phyloP scores from a whole-genome alignment of 2,888 invertebrate genomes.

The Penaeus monodon region DNA sequence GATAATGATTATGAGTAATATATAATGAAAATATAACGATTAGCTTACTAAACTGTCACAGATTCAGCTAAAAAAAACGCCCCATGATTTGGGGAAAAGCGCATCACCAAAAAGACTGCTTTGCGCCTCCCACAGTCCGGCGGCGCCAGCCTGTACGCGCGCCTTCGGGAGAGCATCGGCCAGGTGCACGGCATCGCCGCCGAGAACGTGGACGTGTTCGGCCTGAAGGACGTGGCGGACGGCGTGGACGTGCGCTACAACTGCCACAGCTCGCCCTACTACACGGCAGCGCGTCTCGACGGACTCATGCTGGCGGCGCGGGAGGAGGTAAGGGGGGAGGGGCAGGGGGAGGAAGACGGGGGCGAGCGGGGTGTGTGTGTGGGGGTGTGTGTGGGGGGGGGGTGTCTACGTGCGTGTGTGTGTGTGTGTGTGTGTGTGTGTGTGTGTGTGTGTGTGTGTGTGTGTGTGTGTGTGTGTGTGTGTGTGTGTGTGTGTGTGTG shows the following conservation, averaged over 20 bases:
- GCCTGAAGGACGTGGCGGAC: slow-evolving; percentile 40
- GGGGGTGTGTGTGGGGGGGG: background rate
- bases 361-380: background rate
- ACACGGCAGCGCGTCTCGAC: slow-evolving; percentile 56
- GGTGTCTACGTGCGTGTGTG: background rate
- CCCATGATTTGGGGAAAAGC: no score
- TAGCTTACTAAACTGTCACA: no score
- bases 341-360: background rate
- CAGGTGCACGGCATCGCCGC: slow-evolving; percentile 32
- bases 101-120: no score
- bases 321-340: slow-evolving; percentile 15
- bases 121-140: background rate
- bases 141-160: slow-evolving; percentile 54
- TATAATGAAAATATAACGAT: no score
- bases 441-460: no score
- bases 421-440: no score
- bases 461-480: no score
- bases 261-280: slow-evolving; percentile 55
- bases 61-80: no score
- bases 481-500: no score
- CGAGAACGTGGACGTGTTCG: slow-evolving; percentile 62
- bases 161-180: slow-evolving; percentile 38
- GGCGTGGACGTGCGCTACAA: slow-evolving; percentile 58
- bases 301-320: slow-evolving; percentile 43
- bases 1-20: no score